Conservation (phyloP, 1,140 invertebrate species). For the Aphidius gifuensis region DNA sequence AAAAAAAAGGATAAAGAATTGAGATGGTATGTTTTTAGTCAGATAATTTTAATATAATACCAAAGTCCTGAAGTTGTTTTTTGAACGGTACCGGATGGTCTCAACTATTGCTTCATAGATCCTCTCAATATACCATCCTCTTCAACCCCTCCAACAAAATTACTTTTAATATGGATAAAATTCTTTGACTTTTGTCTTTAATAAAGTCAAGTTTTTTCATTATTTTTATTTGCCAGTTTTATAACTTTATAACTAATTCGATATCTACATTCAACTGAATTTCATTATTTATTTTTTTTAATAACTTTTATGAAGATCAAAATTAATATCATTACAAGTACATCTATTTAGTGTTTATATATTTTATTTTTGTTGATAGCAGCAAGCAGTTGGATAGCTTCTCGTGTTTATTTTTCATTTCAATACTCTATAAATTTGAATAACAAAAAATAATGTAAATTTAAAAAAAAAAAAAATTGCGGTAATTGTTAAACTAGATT, state of each 20-base stretch:
- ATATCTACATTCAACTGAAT: too few species aligned
- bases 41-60: slow-evolving; percentile 18
- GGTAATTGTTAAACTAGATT: too few species aligned
- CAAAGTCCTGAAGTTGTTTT: slow-evolving; percentile 8
- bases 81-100: slow-evolving; percentile 11
- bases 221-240: too few species aligned
- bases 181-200: slow-evolving; percentile 11
- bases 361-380: too few species aligned
- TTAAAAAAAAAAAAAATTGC: background rate
- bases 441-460: too few species aligned
- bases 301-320: background rate
- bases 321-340: too few species aligned
- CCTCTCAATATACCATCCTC: background rate
- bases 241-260: too few species aligned
- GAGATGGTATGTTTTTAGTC: slow-evolving; percentile 12
- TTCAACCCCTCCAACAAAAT: background rate
- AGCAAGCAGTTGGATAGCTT: too few species aligned
- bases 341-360: too few species aligned
- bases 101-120: background rate
- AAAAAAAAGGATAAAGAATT: background rate
- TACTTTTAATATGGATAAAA: background rate
- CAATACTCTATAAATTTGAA: background rate
- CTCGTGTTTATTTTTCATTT: slow-evolving; percentile 11
- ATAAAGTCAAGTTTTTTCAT: slow-evolving; percentile 13
- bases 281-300: background rate